Base-by-base conservation (phyloP, 2,797 vertebrate species). In the Chaetodon trifasciatus region DNA sequence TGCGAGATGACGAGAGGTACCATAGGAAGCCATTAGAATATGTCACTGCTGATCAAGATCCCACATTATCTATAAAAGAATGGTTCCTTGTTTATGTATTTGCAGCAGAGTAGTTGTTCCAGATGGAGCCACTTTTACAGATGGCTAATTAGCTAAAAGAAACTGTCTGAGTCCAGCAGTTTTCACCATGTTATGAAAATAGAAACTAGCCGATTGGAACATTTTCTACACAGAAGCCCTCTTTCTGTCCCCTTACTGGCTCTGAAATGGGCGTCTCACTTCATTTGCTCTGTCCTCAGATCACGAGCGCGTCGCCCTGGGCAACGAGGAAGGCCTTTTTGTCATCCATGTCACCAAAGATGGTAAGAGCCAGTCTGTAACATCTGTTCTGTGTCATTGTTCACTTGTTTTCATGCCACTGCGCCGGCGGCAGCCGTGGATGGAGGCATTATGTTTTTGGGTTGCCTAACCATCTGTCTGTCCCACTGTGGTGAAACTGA, bases 271-370 rank as follows among this genome's bases (percentile, higher is more conserved):
- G 8, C 52, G 0, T 62, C 39, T 65, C 11, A 35, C 69, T 60
- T 70, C 3, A 23, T 82, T 63, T 53, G 44, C 42, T 71, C 47
- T 74, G 8, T 55, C 79, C 76, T 81, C 85, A 99, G 98, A 99
- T 96, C 98, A 99, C 57, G 98, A 99, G 93, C 97, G 98, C 55
- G 97, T 99, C 79, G 98, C 98, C 75, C 94, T 99, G 84, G 98
- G 98, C 70, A 99, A 98, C 67, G 98, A 99, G 95, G 98, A 99
- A 94, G 98, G 98, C 9, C 94, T 99, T 47, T 99, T 96, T 91
- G 96, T 99, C 88, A 95, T 99, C 44, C 98, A 99, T 50, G 96
- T 99, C 95, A 99, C 98, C 93, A 99, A 98, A 97, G 98, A 99
- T 5, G 98, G 98, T 99, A 96, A 96, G 96, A 76, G 4, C 49